Evolutionary conservation across 92 coral and sea anemone species (phyloP).

Genomic region (Virgularia gustaviana): DNA sequence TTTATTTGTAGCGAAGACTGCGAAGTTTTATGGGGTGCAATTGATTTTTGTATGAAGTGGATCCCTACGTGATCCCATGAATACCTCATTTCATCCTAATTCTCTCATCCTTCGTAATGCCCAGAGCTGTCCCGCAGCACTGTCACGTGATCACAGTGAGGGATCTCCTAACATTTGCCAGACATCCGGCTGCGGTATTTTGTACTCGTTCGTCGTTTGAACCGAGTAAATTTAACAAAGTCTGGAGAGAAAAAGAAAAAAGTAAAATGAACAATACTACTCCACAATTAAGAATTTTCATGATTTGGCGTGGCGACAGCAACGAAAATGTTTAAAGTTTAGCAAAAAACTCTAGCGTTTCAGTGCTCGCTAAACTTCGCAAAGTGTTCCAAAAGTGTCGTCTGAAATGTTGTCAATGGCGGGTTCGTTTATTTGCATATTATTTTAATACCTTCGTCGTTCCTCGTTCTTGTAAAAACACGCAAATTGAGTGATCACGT

Average conservation of each 20-base stretch:
- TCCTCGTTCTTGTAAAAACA: conserved; percentile 64
- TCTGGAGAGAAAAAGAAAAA: conserved; percentile 45
- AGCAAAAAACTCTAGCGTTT: no score
- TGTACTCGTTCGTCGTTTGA: conserved; percentile 64
- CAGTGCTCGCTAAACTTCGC: no score
- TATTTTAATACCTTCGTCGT: conserved; percentile 61
- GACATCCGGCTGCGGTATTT: conserved; percentile 79
- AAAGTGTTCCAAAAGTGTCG: no score
- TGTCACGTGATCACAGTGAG: not conserved
- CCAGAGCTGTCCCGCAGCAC: no score
- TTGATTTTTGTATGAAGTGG: no score
- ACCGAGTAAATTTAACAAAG: conserved; percentile 57
- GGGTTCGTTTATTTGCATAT: no score
- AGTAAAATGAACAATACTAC: not conserved
- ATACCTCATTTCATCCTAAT: not conserved
- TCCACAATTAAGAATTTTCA: not conserved
- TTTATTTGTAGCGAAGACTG: no score
- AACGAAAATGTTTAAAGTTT: not conserved
- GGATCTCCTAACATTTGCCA: conserved; percentile 59
- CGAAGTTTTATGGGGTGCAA: no score
- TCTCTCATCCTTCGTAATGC: not conserved
- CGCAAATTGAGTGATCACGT: conserved; percentile 70
- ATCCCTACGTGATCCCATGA: not conserved
- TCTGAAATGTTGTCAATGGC: no score
- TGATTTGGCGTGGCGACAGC: not conserved